Conservation (phyloP, 2,113 vertebrate genomes). For the Coreoperca whiteheadi region DNA sequence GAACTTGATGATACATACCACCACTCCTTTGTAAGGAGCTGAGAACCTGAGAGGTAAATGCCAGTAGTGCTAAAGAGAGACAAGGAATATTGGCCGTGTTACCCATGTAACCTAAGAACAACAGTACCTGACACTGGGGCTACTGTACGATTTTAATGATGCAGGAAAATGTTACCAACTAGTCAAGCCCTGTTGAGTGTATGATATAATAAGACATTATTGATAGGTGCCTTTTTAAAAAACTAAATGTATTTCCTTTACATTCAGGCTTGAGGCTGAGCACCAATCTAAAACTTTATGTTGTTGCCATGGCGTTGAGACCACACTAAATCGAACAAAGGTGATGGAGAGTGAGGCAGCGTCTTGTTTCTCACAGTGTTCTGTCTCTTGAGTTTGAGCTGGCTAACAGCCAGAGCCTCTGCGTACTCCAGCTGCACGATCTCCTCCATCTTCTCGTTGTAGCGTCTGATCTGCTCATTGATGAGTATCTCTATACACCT, state of each 20-base stretch:
- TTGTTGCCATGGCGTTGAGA: not conserved
- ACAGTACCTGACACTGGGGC: constrained; percentile 24
- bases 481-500: constrained; percentile 98
- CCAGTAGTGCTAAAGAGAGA: constrained; percentile 91
- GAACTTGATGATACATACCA: constrained; percentile 90
- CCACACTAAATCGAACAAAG: not conserved
- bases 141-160: not conserved
- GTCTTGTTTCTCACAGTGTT: constrained; percentile 83
- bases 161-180: not conserved
- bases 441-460: constrained; percentile 96
- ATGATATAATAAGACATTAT: not conserved
- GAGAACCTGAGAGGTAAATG: constrained; percentile 95
- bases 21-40: constrained; percentile 93
- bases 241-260: rapidly evolving
- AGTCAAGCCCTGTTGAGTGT: not conserved
- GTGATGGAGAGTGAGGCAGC: not conserved
- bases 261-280: not conserved
- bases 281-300: not conserved
- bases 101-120: constrained; percentile 57
- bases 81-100: constrained; percentile 80
- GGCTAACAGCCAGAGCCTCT: constrained; percentile 89
- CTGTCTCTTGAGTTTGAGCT: constrained; percentile 91
- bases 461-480: constrained; percentile 93
- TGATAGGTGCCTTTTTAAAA: not conserved
- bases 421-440: constrained; percentile 95